Conservation (phyloP, 1,140 invertebrate genomes). For the Eriocheir sinensis region DNA sequence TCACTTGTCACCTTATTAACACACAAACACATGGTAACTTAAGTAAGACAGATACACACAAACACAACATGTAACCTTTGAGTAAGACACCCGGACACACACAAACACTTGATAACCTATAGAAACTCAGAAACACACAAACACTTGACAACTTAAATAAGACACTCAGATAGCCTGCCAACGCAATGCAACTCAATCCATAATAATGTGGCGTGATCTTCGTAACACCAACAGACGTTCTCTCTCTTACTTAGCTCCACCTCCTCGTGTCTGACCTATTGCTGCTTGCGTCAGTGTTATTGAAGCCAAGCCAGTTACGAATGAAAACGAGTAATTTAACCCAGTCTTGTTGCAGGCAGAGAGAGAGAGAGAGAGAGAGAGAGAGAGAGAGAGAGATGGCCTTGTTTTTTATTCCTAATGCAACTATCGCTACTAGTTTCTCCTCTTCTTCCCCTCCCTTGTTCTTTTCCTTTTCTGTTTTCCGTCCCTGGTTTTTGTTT, state of each 20-base stretch:
- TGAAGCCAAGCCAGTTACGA: background rate
- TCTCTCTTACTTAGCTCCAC: background rate
- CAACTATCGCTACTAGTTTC: no score
- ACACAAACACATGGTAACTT: no score
- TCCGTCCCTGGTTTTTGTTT: no score
- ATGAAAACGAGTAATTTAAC: background rate
- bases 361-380: conserved; percentile 30
- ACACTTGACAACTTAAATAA: background rate
- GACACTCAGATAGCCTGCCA: background rate
- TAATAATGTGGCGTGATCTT: no score
- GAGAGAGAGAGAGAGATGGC: background rate
- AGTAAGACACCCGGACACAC: conserved; percentile 42
- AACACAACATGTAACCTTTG: no score
- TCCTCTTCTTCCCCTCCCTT: no score
- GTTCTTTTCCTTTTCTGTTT: no score
- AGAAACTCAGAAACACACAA: background rate
- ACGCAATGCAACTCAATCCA: background rate
- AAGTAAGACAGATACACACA: no score
- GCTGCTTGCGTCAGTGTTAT: background rate
- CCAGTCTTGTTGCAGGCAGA: background rate
- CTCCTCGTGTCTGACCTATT: background rate
- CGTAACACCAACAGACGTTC: background rate
- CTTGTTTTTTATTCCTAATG: no score
- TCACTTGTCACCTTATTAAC: no score
- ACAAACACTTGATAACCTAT: background rate